Evolutionary conservation across 2,888 invertebrate species (phyloP).

Genomic region (Dichetophora obliterata): DNA sequence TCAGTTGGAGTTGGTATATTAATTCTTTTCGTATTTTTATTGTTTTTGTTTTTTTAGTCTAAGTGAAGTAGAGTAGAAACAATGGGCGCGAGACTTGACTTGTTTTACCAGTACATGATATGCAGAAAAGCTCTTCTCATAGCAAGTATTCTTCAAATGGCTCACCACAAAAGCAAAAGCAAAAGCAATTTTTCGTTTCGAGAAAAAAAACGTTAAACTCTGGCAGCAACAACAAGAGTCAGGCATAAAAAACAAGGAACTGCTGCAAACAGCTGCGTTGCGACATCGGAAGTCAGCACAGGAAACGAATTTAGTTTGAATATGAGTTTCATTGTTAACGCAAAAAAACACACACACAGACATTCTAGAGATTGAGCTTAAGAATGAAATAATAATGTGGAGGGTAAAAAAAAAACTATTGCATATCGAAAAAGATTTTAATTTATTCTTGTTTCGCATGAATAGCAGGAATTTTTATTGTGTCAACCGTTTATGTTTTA

Average conservation of each 20-base stretch:
- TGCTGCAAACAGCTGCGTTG: background rate
- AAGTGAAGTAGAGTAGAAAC: background rate
- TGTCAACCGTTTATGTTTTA: background rate
- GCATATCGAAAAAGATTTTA: conserved; percentile 1
- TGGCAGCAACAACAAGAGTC: background rate
- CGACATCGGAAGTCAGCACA: conserved; percentile 7
- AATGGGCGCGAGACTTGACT: conserved; percentile 18
- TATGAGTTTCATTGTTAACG: background rate
- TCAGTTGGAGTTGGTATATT: background rate
- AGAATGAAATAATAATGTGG: background rate
- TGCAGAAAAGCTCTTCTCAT: background rate
- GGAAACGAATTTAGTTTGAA: conserved; percentile 28
- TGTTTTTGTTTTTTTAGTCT: background rate
- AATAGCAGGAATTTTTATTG: background rate
- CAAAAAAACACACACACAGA: background rate
- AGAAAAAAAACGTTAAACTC: background rate
- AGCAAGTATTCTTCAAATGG: background rate
- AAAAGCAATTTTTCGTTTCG: background rate
- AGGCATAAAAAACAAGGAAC: background rate
- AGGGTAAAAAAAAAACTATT: background rate
- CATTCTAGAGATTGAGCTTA: background rate
- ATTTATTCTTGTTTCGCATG: conserved; percentile 19
- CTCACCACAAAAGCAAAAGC: background rate
- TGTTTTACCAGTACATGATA: background rate
- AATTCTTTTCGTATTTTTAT: background rate